Percentiles rank a stretch among this genome's conserved stretches.
These are phyloP conservation scores for Mionectes olivaceus DNA, from an alignment of 2,797 vertebrate species.

Conservation along the genomic window DNA sequence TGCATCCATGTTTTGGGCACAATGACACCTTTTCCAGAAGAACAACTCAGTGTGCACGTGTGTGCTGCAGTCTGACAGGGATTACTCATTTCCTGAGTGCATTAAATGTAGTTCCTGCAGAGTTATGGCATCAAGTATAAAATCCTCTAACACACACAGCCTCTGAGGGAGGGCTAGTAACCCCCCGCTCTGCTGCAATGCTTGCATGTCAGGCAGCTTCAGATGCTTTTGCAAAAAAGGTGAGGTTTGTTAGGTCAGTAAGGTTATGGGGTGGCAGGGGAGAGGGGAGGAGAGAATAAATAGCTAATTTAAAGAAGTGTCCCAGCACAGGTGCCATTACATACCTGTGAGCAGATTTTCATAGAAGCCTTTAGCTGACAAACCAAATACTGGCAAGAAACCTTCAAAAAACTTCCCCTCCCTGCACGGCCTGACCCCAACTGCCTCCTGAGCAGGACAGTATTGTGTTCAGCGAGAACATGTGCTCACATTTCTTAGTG, in stretches of 20 bases:
- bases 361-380: background rate
- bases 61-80: background rate
- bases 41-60: background rate
- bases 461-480: background rate
- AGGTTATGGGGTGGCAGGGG: background rate
- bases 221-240: background rate
- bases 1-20: background rate
- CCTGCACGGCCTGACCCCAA: fast-evolving
- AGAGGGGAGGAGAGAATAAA: background rate
- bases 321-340: background rate
- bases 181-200: background rate
- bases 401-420: background rate
- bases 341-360: background rate
- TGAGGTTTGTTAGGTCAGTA: background rate
- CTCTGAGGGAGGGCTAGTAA: background rate
- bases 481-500: background rate
- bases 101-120: background rate
- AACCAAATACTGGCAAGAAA: background rate
- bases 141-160: background rate
- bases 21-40: background rate
- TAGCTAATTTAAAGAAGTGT: background rate
- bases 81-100: background rate
- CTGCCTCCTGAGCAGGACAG: background rate
- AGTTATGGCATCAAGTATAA: background rate
- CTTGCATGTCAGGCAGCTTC: background rate